Evolutionary conservation across 2,113 vertebrate genomes (phyloP).

Genomic region (Ivindomyrus marchei): DNA sequence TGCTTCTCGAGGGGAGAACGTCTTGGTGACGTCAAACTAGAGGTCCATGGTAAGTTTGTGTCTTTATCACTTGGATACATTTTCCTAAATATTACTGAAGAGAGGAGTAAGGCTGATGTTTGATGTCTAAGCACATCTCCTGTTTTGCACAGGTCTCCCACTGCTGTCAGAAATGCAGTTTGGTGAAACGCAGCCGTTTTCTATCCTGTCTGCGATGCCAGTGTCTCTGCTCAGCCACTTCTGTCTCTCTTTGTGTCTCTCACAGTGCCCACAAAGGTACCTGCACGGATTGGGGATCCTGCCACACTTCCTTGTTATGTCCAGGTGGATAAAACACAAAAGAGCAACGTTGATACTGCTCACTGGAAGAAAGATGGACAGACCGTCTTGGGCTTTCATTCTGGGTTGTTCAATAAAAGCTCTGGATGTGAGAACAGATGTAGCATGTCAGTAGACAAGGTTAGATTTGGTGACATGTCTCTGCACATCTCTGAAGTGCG

Average conservation of each 20-base stretch:
- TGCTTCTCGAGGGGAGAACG: accelerated
- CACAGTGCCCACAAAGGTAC: neutral
- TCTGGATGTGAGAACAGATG: neutral
- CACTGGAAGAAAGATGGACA: neutral
- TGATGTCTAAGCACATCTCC: neutral
- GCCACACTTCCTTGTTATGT: neutral
- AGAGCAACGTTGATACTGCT: too few species aligned
- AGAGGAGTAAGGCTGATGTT: neutral
- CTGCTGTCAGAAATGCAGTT: neutral
- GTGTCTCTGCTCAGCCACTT: neutral
- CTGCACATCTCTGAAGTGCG: neutral
- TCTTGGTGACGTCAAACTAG: neutral
- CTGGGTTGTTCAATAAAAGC: neutral
- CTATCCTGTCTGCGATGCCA: neutral
- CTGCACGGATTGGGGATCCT: neutral
- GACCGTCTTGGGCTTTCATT: neutral
- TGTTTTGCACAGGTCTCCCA: neutral
- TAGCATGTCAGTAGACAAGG: neutral
- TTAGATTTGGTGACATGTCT: neutral
- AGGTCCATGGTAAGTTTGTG: neutral
- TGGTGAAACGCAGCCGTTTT: neutral
- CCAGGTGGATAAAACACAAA: neutral
- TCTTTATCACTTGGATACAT: neutral
- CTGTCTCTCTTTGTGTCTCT: neutral
- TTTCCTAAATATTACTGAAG: neutral